Evolutionary conservation across 2,888 invertebrate genomes (phyloP), one percentile per base, ranked within the genome.

Genomic region (Calameuta idolon): DNA sequence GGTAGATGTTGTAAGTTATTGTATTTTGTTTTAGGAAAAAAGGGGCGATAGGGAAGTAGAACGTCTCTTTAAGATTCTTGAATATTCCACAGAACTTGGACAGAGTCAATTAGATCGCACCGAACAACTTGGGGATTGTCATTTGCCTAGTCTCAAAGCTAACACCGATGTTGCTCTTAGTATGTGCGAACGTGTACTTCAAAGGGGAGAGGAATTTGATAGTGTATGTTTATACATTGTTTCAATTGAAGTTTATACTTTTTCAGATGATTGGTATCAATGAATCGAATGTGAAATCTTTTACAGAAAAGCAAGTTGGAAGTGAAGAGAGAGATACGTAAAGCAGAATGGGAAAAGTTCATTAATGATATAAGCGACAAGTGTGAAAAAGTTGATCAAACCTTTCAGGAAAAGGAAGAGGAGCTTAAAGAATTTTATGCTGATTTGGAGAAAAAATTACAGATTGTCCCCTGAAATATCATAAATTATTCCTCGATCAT

Each of bases 31-130:
- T 79, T 77, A 97, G 97, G 95, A 95, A 87, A 95, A 95, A 88
- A 93, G 97, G 80, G 94, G 94, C 75, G 97, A 97, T 85, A 93
- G 94, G 83, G 97, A 98, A 92, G 95, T 97, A 3, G 96, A 96
- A 87, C 94, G 94, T 84, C 92, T 98, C 78, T 96, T 97, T 91
- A 93, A 94, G 83, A 94, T 96, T 76, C 93, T 97, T 69, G 96
- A 97, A 91, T 94, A 94, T 85, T 93, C 96, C 15, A 95, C 96
- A 1, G 96, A 97, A 83, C 93, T 97, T 34, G 96, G 95, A 88
- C 95, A 96, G 87, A 95, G 94, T 78, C 94, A 96, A 89, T 92
- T 96, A 11, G 95, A 95, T 69, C 94, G 94, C 84, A 94, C 95
- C n/a, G 93, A 94, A 80, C 93, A 94, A 81, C 92, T 94, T 79